phyloP scores from a whole-genome alignment of 2,797 vertebrate genomes.

The Peromyscus eremicus region DNA sequence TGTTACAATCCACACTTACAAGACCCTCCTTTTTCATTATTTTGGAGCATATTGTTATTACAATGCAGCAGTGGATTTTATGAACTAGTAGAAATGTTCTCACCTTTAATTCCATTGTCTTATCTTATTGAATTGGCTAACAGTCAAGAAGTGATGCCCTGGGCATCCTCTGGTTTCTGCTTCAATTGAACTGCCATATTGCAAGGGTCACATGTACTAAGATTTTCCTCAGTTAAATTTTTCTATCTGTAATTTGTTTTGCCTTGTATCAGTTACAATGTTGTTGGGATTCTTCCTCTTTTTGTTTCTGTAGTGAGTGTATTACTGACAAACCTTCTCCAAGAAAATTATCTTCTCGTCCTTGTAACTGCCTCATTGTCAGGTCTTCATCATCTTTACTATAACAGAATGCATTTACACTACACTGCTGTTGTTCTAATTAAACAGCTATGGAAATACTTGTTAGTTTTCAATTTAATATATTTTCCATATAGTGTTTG shows the following conservation, averaged over 20 bases:
- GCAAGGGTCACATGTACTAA: background rate
- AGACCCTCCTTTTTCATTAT: background rate
- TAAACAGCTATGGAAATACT: background rate
- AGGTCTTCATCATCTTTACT: background rate
- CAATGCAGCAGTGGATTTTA: background rate
- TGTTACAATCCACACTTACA: background rate
- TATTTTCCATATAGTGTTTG: background rate
- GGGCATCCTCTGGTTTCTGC: background rate
- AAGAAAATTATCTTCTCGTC: background rate
- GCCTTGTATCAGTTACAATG: background rate
- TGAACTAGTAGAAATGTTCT: background rate
- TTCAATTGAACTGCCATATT: background rate
- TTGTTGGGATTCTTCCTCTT: background rate
- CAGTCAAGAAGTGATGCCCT: background rate
- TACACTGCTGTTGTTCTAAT: background rate
- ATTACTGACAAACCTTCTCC: background rate
- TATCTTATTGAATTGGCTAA: background rate
- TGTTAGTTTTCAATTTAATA: background rate
- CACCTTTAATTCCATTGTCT: background rate
- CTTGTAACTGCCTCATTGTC: background rate
- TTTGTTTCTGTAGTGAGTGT: background rate
- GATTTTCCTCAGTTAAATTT: background rate
- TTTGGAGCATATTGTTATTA: background rate
- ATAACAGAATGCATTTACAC: background rate
- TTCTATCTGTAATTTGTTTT: background rate